phyloP scores from a whole-genome alignment of 2,888 invertebrate species.

The Metellina segmentata region DNA sequence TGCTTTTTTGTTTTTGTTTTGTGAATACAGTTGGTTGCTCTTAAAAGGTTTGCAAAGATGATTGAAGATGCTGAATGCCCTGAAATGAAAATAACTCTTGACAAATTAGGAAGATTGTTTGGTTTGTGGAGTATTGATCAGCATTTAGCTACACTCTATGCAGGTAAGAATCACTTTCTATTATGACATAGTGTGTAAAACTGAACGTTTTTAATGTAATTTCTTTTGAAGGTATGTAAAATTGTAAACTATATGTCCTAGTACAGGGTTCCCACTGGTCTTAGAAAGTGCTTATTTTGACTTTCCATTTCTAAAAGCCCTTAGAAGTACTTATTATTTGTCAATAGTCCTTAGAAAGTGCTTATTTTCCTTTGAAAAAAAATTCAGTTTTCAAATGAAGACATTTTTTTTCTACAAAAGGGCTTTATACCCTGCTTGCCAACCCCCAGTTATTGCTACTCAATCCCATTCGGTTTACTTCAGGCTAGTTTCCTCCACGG shows the following conservation, averaged over 20 bases:
- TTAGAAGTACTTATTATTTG: too few relatives aligned
- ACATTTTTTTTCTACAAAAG: too few relatives aligned
- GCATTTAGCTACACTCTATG: constrained; percentile 88
- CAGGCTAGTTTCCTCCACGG: too few relatives aligned
- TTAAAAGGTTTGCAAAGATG: constrained; percentile 57
- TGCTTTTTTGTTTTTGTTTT: neutral
- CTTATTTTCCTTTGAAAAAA: too few relatives aligned
- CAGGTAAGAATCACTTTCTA: constrained; percentile 69
- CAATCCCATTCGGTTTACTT: too few relatives aligned
- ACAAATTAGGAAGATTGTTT: constrained; percentile 80
- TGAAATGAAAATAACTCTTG: constrained; percentile 79
- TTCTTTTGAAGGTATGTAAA: neutral
- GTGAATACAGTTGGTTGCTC: constrained; percentile 50
- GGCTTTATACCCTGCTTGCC: too few relatives aligned
- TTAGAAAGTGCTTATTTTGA: too few relatives aligned
- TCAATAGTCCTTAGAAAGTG: too few relatives aligned
- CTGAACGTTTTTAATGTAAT: neutral
- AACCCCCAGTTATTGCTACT: too few relatives aligned
- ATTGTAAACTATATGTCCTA: neutral
- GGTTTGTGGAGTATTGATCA: constrained; percentile 84
- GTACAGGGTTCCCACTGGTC: too few relatives aligned
- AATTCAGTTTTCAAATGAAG: too few relatives aligned
- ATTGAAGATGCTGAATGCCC: constrained; percentile 45
- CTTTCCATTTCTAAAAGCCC: too few relatives aligned
- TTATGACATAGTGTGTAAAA: neutral